These are phyloP conservation scores for Gila orcuttii DNA, from an alignment of 2,113 vertebrate species.

Conservation along the genomic window DNA sequence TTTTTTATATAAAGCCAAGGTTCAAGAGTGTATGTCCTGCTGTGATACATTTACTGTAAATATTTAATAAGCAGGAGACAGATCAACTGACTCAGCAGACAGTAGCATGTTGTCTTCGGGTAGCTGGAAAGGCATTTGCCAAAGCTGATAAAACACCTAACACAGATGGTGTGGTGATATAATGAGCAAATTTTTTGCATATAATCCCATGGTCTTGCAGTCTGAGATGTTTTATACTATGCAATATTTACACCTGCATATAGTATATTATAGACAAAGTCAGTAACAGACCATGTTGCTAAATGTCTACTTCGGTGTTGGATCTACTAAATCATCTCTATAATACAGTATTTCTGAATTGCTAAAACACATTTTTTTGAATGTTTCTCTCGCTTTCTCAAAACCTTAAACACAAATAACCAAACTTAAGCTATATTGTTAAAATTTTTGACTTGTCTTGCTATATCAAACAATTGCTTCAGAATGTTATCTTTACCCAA, in stretches of 20 bases:
- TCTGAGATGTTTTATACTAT: neutral
- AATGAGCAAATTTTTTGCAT: neutral
- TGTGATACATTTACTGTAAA: constrained; percentile 18
- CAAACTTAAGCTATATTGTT: no score
- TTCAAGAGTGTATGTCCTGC: neutral
- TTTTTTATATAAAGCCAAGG: neutral
- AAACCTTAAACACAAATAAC: no score
- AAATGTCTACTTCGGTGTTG: neutral
- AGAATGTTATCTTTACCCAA: no score
- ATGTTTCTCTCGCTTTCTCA: no score
- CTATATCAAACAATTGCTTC: no score
- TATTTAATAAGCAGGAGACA: constrained; percentile 25
- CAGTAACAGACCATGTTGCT: neutral
- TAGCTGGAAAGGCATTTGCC: neutral
- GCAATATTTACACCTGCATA: neutral
- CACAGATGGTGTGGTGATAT: constrained; percentile 3
- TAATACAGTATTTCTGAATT: no score
- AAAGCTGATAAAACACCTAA: constrained; percentile 2
- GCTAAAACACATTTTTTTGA: no score
- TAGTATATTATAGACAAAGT: neutral
- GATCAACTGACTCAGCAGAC: constrained; percentile 5
- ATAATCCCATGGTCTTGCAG: neutral
- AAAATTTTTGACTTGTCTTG: no score
- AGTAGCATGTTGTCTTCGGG: neutral
- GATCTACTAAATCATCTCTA: neutral